Evolutionary conservation across 2,797 vertebrate genomes (phyloP), one percentile per base, ranked within the genome.

Genomic region (Myotis findleyi): DNA sequence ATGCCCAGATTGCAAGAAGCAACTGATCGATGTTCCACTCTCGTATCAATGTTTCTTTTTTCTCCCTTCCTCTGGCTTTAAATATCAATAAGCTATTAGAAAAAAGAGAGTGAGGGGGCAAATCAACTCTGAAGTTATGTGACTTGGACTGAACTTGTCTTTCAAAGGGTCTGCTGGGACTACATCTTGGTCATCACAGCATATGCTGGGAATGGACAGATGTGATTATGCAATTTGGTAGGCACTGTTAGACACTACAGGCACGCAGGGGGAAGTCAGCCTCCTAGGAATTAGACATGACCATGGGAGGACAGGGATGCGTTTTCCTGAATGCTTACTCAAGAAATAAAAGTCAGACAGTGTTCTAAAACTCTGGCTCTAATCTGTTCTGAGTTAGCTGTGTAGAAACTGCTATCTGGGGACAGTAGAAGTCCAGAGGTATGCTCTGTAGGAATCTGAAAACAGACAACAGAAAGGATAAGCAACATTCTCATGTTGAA

Each of bases 331-430:
- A 68, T 80, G 73, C 47, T 93, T 17, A 49, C 59, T 87, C 53
- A 12, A 68, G 79, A 49, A 51, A 64, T 23, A 49, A 89, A 84
- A 83, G 17, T 6, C 38, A 36, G n/a, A 64, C 44, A 27, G 33
- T 8, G 30, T 47, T 83, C 44, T 75, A 71, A 90, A 96, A 62
- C 41, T 55, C 66, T 36, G 66, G 53, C 27, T 83, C n/a, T 53
- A 47, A 69, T 47, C 51, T 77, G 75, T 36, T 93, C 69, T 25
- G 41, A 53, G 83, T 95, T 84, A 51, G 33, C 88, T n/a, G 25
- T 51, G 59, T n/a, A 93, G 85, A 87, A 85, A 88, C 72, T 68
- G 69, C 84, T 59, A 4, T 84, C 86, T 44, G n/a, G 55, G 53
- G 76, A 49, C 68, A 16, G 57, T 11, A 10, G 30, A 73, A 79